Evolutionary conservation across 2,888 invertebrate species (phyloP), one percentile per base, ranked within the genome.

Genomic region (Anthrax anthrax): DNA sequence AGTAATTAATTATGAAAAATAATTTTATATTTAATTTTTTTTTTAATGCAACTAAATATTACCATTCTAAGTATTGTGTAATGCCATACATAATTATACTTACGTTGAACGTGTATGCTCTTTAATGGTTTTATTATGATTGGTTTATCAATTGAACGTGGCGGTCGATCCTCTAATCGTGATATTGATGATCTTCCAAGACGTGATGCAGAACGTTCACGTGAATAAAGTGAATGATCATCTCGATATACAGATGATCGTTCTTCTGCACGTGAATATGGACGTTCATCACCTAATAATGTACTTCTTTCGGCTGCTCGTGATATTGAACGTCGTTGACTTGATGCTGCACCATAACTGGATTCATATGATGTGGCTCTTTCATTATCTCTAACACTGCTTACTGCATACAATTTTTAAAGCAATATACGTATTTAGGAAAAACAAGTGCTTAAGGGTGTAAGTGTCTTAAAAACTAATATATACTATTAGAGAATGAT

Each of bases 41-140:
- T 23, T 4, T 23, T 4, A 23, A 23, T 23, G 23, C 23, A 6
- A 17, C 13, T n/a, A n/a, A n/a, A n/a, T n/a, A n/a, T n/a, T 13
- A 37, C 16, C 23, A 12, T 29, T 38, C 18, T 17, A 32, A 42
- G 32, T 19, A 3, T 19, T n/a, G n/a, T n/a, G n/a, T n/a, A n/a
- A n/a, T n/a, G n/a, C n/a, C n/a, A n/a, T n/a, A n/a, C n/a, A n/a
- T n/a, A n/a, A 27, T 12, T 12, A 10, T 46, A 81, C 85, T 83
- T 74, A 87, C 86, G 81, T 76, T 84, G 84, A 54, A 84, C 78
- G 60, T 77, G 81, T 54, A 76, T 76, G 57, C 86, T 86, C 63
- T 81, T 80, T 49, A 88, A 72, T 40, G 84, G 82, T 65, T 80
- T 82, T 23, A 74, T 71, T 60, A 88, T 85, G 46, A 76, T 67